Evolutionary conservation across 2,888 invertebrate genomes (phyloP), one percentile per base, ranked within the genome.

Genomic region (Mythimna loreyi): DNA sequence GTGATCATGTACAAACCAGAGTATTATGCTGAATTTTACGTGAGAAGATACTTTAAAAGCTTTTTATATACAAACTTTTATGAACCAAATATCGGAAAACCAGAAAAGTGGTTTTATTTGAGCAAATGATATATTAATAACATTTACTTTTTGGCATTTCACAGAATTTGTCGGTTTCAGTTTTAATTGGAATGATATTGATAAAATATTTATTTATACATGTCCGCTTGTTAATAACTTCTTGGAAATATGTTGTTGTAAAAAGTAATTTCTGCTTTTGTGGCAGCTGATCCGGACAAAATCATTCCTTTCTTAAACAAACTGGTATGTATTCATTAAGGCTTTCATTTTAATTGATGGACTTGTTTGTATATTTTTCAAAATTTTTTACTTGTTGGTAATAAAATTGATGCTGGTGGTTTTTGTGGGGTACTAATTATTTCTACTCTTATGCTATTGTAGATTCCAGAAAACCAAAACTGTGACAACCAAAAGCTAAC

Each of bases 251-350:
- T 47, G 19, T 13, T 19, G 21, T 53, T 59, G 68, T 56, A 11
- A 13, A 25, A 19, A 40, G 56, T 49, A n/a, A 63, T n/a, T 9
- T 33, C 40, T 52, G 21, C 23, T 43, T 70, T 36, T 36, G 9
- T 43, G 33, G 40, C 11, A 50, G 9, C 33, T 45, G 25, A 23
- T 62, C 16, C n/a, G 28, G 13, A 21, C 11, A 13, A 66, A 43
- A 45, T 60, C 3, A 64, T 23, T 16, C 19, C 30, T 55, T 57
- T 52, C 0, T 53, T 3, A 45, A n/a, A 49, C 11, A 11, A 49
- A 25, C 25, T 57, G 21, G n/a, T 40, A 45, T 23, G 25, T 40
- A 53, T 21, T 56, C 13, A n/a, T 43, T 56, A 70, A 13, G 28
- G 9, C 16, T 47, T 33, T 16, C 25, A 45, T 62, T 43, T 9